Evolutionary conservation across 2,888 invertebrate genomes (phyloP).

Genomic region (Hartigia nigra): DNA sequence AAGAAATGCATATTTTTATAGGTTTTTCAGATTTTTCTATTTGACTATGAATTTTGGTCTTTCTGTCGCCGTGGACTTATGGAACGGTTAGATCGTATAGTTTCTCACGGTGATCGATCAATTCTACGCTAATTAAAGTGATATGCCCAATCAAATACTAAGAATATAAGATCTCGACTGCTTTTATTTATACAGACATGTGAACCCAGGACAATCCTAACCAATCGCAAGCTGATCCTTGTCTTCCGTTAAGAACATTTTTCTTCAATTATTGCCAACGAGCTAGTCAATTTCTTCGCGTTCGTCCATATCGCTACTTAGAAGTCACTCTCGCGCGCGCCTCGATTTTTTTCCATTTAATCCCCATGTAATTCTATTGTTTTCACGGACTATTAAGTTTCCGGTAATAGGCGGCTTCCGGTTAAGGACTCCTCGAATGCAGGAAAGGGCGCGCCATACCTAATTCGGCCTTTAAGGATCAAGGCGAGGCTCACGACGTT

Average conservation of each 20-base stretch:
- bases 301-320: constrained; percentile 9
- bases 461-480: constrained; percentile 63
- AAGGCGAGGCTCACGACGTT: constrained; percentile 55
- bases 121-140: not conserved
- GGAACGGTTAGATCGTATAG: not conserved
- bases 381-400: constrained; percentile 67
- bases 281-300: constrained; percentile 39
- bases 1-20: too few relatives aligned
- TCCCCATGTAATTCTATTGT: constrained; percentile 65
- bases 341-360: constrained; percentile 56
- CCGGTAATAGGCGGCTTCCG: constrained; percentile 63
- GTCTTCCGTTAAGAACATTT: not conserved
- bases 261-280: not conserved
- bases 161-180: not conserved
- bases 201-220: not conserved
- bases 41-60: not conserved
- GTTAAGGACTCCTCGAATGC: constrained; percentile 60
- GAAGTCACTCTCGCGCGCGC: constrained; percentile 4
- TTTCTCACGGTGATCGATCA: not conserved
- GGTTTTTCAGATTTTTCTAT: not conserved
- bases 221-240: not conserved
- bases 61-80: not conserved
- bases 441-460: constrained; percentile 65
- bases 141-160: not conserved
- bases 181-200: not conserved